A percentile compares a stretch with the other conserved stretches of the same genome.
phyloP scores from a whole-genome alignment of 2,113 vertebrate genomes.

The Otocyon megalotis region DNA sequence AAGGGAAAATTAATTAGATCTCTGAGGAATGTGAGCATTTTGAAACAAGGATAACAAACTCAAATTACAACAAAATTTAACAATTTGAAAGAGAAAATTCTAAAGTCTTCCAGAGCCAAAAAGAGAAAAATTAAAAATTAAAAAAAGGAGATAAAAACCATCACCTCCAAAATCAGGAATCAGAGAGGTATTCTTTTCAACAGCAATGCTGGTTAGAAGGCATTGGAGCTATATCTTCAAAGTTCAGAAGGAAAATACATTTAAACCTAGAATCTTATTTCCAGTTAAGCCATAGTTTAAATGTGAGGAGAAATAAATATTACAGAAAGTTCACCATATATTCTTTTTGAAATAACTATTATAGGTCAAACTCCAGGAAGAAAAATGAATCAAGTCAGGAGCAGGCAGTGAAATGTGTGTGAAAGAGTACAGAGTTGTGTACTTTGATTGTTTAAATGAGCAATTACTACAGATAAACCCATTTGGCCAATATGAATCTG shows the following conservation, averaged over 20 bases:
- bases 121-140: background rate
- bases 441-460: background rate
- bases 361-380: background rate
- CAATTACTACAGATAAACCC: background rate
- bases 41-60: conserved; percentile 14
- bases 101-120: background rate
- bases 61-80: background rate
- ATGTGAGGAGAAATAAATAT: conserved; percentile 14
- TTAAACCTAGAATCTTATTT: conserved; percentile 21
- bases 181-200: background rate
- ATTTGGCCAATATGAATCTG: background rate
- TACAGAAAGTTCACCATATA: background rate
- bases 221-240: conserved; percentile 2
- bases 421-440: background rate
- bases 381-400: background rate
- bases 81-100: conserved; percentile 23
- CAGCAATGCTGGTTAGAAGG: background rate
- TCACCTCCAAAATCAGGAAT: background rate
- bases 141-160: background rate
- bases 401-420: background rate
- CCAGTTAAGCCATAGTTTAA: conserved; percentile 16
- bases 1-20: background rate
- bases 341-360: conserved; percentile 29
- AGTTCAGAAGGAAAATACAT: background rate
- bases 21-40: background rate